Evolutionary conservation across 2,888 invertebrate species (phyloP), one percentile per base, ranked within the genome.

Genomic region (Dryobotodes eremita): DNA sequence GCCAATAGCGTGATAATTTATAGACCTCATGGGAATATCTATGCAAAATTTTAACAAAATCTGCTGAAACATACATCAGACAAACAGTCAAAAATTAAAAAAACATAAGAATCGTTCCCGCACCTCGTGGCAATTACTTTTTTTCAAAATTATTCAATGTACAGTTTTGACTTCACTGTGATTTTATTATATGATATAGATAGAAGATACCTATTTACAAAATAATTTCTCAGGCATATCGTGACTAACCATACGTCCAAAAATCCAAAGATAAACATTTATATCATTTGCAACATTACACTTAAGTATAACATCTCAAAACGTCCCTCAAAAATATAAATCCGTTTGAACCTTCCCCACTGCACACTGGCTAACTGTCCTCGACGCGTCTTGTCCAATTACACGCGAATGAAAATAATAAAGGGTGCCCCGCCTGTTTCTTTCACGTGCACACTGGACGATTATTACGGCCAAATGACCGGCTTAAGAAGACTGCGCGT

Each of bases 381-480:
- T 36, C 46, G 71, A 68, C 78, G 72, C 46, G 84, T 79, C 85
- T 79, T 79, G 91, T 92, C 92, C 94, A 95, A 95, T 95, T 94
- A 95, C 94, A 94, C 92, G 93, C 92, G 94, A 91, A 92, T 91
- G 91, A 88, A 92, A 93, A 94, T 93, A 94, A 95, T 94, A 93
- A 93, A 92, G 92, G 90, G 82, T 85, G 89, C 83, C 89, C 87
- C 90, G 88, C 90, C 88, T 90, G 90, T 91, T 91, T 92, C 92
- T 93, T 94, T 93, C 93, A 93, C 89, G 88, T 91, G 91, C 93
- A 92, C 94, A 93, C 94, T 92, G 91, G 92, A 91, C 95, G 95
- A 96, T 96, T 96, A 96, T 96, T 94, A 96, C 95, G 95, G 94
- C 93, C 92, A 96, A 95, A 96, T 96, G 95, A 95, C 95, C 95